These are phyloP conservation scores for Pachydiplax longipennis DNA, from an alignment of 2,888 invertebrate genomes.

Conservation along the genomic window DNA sequence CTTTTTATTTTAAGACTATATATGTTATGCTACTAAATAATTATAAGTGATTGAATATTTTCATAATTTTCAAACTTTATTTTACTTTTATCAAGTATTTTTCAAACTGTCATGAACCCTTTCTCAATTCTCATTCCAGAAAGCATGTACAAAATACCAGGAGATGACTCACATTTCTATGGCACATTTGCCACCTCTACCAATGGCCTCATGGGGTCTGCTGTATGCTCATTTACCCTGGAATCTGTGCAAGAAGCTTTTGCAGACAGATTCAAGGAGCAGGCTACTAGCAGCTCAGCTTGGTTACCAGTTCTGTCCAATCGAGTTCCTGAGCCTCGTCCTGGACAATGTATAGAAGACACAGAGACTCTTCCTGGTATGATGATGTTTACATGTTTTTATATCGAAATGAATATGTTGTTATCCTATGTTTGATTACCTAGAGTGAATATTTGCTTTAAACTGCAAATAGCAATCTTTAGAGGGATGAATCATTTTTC, in stretches of 20 bases:
- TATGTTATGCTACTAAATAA: too few species aligned
- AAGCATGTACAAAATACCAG: constrained; percentile 72
- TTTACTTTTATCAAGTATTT: neutral
- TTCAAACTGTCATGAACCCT: constrained; percentile 46
- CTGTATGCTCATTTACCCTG: constrained; percentile 73
- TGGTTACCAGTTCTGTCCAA: constrained; percentile 73
- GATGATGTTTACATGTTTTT: neutral
- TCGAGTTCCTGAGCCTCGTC: constrained; percentile 70
- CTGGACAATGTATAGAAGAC: constrained; percentile 72
- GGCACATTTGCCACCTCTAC: constrained; percentile 74
- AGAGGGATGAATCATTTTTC: too few species aligned
- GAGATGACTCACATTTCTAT: constrained; percentile 69
- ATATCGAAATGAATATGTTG: too few species aligned
- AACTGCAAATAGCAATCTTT: too few species aligned
- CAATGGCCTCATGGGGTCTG: constrained; percentile 73
- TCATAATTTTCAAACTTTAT: neutral
- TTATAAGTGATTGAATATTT: neutral
- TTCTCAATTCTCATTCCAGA: constrained; percentile 60
- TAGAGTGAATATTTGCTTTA: neutral
- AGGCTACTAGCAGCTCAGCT: constrained; percentile 70
- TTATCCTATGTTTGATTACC: too few species aligned
- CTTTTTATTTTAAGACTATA: too few species aligned
- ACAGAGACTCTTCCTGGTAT: constrained; percentile 67
- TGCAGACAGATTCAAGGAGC: constrained; percentile 74
- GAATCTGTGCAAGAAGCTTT: constrained; percentile 72